Conservation (phyloP, 2,113 vertebrate genomes). For the Lophura nycthemera region DNA sequence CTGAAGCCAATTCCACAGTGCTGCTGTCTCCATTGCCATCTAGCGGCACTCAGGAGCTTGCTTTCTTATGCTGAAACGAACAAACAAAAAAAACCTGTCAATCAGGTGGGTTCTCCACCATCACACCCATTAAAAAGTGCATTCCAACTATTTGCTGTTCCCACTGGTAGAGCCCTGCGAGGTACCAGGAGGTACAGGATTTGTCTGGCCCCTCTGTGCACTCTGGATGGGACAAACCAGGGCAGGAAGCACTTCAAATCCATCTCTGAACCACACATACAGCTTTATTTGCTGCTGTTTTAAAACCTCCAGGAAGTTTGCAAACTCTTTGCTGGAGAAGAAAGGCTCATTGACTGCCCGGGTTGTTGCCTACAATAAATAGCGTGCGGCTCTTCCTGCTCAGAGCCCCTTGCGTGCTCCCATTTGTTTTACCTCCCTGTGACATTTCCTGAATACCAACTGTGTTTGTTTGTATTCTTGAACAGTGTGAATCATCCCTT, state of each 20-base stretch:
- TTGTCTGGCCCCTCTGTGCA: neutral
- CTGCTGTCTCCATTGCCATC: slow-evolving; percentile 50
- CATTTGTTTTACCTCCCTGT: neutral
- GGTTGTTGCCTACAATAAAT: neutral
- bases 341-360: neutral
- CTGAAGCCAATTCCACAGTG: neutral
- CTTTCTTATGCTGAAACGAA: neutral
- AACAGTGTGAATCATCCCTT: neutral
- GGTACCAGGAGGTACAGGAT: neutral
- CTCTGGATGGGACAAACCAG: fast-evolving
- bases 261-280: neutral
- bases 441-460: neutral
- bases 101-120: fast-evolving
- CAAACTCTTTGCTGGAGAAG: neutral
- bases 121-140: neutral
- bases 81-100: fast-evolving
- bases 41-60: slow-evolving; percentile 10
- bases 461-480: neutral
- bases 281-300: neutral
- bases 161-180: fast-evolving
- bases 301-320: slow-evolving; percentile 4
- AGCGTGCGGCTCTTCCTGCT: neutral
- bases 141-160: neutral
- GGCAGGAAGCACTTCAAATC: neutral
- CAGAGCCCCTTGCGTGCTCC: neutral